phyloP scores from a whole-genome alignment of 2,888 invertebrate genomes.

The Anoplius nigerrimus region DNA sequence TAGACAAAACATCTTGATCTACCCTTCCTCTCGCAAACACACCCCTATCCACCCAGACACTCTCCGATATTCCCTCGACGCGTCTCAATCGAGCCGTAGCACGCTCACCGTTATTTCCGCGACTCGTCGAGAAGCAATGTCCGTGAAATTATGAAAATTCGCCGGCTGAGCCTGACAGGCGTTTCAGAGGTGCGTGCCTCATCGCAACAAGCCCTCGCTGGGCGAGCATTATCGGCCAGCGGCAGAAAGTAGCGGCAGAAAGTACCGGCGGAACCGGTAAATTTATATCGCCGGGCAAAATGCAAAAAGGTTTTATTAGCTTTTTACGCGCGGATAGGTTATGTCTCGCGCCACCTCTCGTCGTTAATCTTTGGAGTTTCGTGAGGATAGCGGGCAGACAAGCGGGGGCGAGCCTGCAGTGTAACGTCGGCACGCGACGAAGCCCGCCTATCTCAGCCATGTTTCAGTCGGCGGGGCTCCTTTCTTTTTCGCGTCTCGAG shows the following conservation, averaged over 20 bases:
- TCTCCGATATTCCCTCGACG: no score
- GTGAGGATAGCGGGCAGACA: conserved; percentile 69
- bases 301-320: conserved; percentile 69
- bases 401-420: conserved; percentile 60
- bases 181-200: conserved; percentile 47
- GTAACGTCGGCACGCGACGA: conserved; percentile 69
- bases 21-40: no score
- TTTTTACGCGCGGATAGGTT: conserved; percentile 68
- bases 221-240: conserved; percentile 53
- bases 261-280: conserved; percentile 52
- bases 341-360: conserved; percentile 71
- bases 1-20: no score
- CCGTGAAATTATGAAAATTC: conserved; percentile 39
- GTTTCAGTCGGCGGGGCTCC: conserved; percentile 64
- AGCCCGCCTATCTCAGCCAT: conserved; percentile 68
- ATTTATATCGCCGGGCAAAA: conserved; percentile 57
- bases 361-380: conserved; percentile 71
- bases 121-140: neutral
- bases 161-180: neutral
- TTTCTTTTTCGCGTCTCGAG: conserved; percentile 63
- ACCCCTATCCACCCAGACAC: no score
- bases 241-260: conserved; percentile 32
- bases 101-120: no score
- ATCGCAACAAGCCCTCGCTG: conserved; percentile 49
- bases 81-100: no score